Conservation (phyloP, 1,140 invertebrate genomes). For the Pogonognathellus flavescens region DNA sequence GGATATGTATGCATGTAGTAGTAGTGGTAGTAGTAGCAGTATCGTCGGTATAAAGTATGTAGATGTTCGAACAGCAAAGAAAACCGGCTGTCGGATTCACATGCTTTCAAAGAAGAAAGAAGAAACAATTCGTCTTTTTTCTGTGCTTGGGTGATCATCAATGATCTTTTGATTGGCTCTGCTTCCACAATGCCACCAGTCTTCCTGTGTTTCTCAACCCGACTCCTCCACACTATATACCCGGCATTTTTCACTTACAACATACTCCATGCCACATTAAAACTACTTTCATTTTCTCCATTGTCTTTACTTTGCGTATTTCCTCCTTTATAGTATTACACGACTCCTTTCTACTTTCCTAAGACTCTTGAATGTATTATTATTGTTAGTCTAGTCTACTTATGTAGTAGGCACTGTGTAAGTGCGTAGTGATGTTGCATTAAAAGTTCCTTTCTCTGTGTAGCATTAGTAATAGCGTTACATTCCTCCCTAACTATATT, state of each 20-base stretch:
- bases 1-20: not conserved
- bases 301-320: not conserved
- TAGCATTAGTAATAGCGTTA: no score
- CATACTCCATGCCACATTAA: conserved; percentile 6
- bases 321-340: no score
- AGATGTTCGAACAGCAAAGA: conserved; percentile 38
- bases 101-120: conserved; percentile 45
- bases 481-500: no score
- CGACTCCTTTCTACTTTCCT: not conserved
- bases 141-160: conserved; percentile 38
- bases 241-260: conserved; percentile 27
- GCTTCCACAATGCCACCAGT: conserved; percentile 10
- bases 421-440: not conserved
- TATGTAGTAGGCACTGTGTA: not conserved
- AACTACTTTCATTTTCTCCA: conserved; percentile 31
- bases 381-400: no score
- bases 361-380: not conserved
- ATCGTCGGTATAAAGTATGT: not conserved
- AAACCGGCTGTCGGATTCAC: conserved; percentile 45
- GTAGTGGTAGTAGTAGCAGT: not conserved
- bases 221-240: not conserved
- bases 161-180: conserved; percentile 48
- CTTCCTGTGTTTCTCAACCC: not conserved
- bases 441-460: not conserved
- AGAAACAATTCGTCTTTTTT: conserved; percentile 48